Conservation (phyloP, 2,888 invertebrate species). For the Drosophila quasianomalipes region DNA sequence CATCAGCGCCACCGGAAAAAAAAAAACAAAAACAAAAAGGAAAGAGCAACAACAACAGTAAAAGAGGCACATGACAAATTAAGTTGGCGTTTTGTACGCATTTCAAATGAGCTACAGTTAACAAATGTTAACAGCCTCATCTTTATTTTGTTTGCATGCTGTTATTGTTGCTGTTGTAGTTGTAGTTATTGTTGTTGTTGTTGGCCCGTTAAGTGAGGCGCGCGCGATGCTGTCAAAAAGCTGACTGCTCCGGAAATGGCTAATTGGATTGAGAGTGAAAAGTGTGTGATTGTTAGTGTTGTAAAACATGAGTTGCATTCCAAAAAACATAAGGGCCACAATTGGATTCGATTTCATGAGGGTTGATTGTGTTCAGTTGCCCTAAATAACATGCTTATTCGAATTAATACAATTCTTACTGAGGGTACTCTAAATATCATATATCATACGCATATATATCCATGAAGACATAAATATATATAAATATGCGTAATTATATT, state of each 20-base stretch:
- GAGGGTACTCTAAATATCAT: background rate
- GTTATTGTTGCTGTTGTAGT: slow-evolving; percentile 6
- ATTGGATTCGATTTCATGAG: slow-evolving; percentile 39
- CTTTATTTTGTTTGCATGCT: slow-evolving; percentile 38
- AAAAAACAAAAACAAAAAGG: slow-evolving; percentile 21
- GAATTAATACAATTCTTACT: slow-evolving; percentile 4
- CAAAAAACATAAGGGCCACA: slow-evolving; percentile 34
- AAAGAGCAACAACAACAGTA: slow-evolving; percentile 30
- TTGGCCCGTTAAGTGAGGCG: slow-evolving; percentile 53
- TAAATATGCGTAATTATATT: background rate
- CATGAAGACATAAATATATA: background rate
- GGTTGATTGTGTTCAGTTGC: slow-evolving; percentile 24
- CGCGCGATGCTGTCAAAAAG: slow-evolving; percentile 58
- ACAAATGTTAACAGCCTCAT: slow-evolving; percentile 59
- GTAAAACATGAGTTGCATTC: slow-evolving; percentile 33
- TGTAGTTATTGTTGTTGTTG: slow-evolving; percentile 23
- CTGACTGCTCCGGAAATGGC: slow-evolving; percentile 71
- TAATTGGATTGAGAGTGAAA: slow-evolving; percentile 65
- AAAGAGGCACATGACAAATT: slow-evolving; percentile 64
- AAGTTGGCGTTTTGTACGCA: slow-evolving; percentile 67
- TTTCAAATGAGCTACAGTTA: slow-evolving; percentile 76
- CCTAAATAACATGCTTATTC: slow-evolving; percentile 9
- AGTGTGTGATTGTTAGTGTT: slow-evolving; percentile 47
- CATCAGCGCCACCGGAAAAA: slow-evolving; percentile 34
- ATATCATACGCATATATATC: background rate